phyloP scores from a whole-genome alignment of 1,140 invertebrate species.

The Papilio dardanus region DNA sequence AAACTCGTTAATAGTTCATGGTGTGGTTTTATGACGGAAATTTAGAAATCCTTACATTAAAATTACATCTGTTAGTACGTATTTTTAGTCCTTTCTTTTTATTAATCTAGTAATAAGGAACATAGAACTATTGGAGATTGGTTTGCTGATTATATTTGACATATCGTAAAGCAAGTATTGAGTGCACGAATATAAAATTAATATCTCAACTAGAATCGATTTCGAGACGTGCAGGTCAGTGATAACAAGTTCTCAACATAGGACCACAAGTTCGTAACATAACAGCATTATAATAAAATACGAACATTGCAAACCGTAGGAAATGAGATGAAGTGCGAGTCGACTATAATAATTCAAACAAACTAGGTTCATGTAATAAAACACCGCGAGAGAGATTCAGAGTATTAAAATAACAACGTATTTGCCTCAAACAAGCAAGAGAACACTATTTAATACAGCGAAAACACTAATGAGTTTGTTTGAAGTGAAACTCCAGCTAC shows the following conservation, averaged over 20 bases:
- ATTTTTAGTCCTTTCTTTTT: not conserved
- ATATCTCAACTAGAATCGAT: not conserved
- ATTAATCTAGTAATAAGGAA: too few relatives aligned
- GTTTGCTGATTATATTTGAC: too few relatives aligned
- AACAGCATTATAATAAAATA: not conserved
- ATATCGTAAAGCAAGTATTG: not conserved
- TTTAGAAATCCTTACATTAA: not conserved
- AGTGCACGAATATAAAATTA: not conserved
- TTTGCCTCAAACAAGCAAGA: conserved; percentile 41
- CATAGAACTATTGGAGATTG: too few relatives aligned
- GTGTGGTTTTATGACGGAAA: conserved; percentile 4
- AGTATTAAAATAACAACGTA: conserved; percentile 45
- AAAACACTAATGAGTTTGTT: conserved; percentile 58
- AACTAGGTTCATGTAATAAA: conserved; percentile 33
- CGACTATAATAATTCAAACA: conserved; percentile 32
- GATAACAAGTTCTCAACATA: not conserved
- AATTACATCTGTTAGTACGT: not conserved
- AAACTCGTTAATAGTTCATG: conserved; percentile 28
- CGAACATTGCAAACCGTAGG: conserved; percentile 13
- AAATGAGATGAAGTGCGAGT: conserved; percentile 23
- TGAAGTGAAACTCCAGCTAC: conserved; percentile 48
- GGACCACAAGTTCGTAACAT: not conserved
- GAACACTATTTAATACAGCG: conserved; percentile 45
- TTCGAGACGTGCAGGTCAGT: not conserved
- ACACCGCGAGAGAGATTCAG: conserved; percentile 34